These are phyloP conservation scores for Thecophora atra DNA, from an alignment of 2,888 invertebrate genomes.

Conservation along the genomic window DNA sequence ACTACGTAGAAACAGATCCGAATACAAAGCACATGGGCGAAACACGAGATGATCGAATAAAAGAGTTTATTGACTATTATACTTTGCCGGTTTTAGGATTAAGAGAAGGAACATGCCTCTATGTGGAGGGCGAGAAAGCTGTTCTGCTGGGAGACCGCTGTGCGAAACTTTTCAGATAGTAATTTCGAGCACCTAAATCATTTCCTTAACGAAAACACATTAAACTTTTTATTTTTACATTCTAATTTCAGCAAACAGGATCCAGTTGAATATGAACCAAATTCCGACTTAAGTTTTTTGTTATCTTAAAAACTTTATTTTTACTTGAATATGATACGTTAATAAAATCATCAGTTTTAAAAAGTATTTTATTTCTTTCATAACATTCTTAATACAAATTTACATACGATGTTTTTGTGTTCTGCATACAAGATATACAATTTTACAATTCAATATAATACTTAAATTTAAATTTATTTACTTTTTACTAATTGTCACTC, in stretches of 20 bases:
- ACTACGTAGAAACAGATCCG: constrained; percentile 76
- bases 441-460: too few species aligned
- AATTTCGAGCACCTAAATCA: constrained; percentile 55
- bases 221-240: neutral
- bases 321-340: too few species aligned
- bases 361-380: too few species aligned
- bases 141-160: constrained; percentile 72
- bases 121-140: constrained; percentile 71
- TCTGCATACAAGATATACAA: too few species aligned
- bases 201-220: neutral
- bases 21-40: constrained; percentile 77
- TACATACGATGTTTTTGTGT: too few species aligned
- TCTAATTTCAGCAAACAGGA: constrained; percentile 67
- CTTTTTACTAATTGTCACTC: too few species aligned
- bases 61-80: constrained; percentile 73
- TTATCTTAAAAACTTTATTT: constrained; percentile 37
- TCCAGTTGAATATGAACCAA: constrained; percentile 69
- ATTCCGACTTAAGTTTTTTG: constrained; percentile 73
- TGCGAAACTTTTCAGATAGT: constrained; percentile 75
- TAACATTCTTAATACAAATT: too few species aligned
- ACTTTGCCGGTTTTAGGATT: constrained; percentile 74
- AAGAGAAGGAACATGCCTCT: constrained; percentile 76
- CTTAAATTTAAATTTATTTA: too few species aligned
- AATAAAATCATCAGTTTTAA: too few species aligned
- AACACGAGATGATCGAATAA: constrained; percentile 78